Evolutionary conservation across 2,113 vertebrate genomes (phyloP), one percentile per base, ranked within the genome.

Genomic region (Otis tarda): DNA sequence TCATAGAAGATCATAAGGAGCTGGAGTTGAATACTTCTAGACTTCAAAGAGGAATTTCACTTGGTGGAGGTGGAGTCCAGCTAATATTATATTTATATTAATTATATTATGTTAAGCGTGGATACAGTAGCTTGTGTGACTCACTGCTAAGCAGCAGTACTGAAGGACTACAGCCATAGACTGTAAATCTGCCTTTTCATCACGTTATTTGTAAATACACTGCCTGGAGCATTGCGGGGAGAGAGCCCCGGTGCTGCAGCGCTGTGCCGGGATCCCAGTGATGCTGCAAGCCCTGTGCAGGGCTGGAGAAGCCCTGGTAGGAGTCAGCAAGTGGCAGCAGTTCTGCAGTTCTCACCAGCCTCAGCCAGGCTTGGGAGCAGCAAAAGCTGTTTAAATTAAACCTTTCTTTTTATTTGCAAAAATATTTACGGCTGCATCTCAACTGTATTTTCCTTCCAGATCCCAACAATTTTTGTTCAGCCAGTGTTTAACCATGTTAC

Each of bases 191-290:
- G 39, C 39, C 14, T 71, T 64, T 89, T 25, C 4, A 7, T 47
- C 1, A 0, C 3, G 5, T 30, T 84, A 8, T 41, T n/a, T 43
- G 21, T 52, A 81, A 68, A 60, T 25, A 22, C 1, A 8, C 21
- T 39, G 9, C 27, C 22, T 31, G 33, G 23, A 6, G 16, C 5
- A 4, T 6, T 37, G 19, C 3, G 1, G 10, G 25, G 39, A 81
- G 63, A 69, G 67, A 19, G 14, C 19, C 23, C 6, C 1, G 0
- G 39, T 16, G 41, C 61, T 55, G 43, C 53, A 52, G 24, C 31
- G 9, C 31, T 0, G 2, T 84, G 39, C 65, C 7, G 2, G n/a
- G 52, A 53, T 30, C 37, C 43, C 74, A 33, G 63, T 3, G 71
- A 15, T 73, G 76, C 31, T 3, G 1, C 43, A 41, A 64, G 57